Base-by-base conservation (phyloP, 2,888 invertebrate species). In the Lagria hirta region DNA sequence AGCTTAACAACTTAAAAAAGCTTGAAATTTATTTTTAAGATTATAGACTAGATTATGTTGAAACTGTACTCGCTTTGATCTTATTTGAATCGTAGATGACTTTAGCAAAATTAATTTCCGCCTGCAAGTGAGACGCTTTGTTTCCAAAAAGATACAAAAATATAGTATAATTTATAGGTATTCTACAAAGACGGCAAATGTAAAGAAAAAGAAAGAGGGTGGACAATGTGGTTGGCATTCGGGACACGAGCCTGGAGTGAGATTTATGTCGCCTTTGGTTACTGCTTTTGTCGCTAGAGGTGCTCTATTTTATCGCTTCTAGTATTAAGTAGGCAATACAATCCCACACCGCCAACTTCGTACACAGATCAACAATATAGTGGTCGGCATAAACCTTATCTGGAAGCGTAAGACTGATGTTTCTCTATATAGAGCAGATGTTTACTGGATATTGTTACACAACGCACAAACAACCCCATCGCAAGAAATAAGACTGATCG, bases 201-300 rank as follows among this genome's bases (percentile, higher is more conserved):
- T 63, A 62, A 64, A 60, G 65, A 61, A 51, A 52, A 51, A 44
- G 52, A 48, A 57, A 55, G 60, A 52, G 57, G 60, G 59, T 49
- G 61, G 57, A 55, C 55, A 52, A 57, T 62, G 62, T 54, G 64
- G 65, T 67, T 66, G 65, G 65, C 66, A 66, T 61, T 61, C 66
- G 54, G 59, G 64, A 64, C 66, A 63, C 64, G 64, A 61, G 61
- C 58, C 61, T 55, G 59, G 57, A 60, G 60, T 57, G 64, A 67
- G 66, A 67, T 67, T 67, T 67, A 67, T 67, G 62, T 56, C 56
- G 57, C 62, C 61, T 59, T 60, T 60, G 64, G 64, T 62, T 61
- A 62, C 61, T 62, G 59, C 58, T 60, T 60, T 60, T 61, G 63
- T 64, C 62, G 62, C 61, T 61, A 51, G 60, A 62, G 61, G 62